Base-by-base conservation (phyloP, 2,888 invertebrate species). In the Bedellia somnulentella region DNA sequence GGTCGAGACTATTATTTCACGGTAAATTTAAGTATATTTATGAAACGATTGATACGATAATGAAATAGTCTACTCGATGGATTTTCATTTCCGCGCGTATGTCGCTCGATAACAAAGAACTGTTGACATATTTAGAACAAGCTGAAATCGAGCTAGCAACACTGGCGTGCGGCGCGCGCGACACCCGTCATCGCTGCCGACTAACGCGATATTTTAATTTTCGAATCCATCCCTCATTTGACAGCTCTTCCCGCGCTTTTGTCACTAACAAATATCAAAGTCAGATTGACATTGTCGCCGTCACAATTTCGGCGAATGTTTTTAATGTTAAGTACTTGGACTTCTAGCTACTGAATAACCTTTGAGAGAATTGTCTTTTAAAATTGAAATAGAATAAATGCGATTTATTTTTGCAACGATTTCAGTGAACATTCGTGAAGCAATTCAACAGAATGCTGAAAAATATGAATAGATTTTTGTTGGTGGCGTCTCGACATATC, bases 121-220 rank as follows among this genome's bases (percentile, higher is more conserved):
- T 66, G 64, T 53, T 68, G 75, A 71, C 73, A 70, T 71, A 73
- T 75, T 75, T 75, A 75, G 75, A 75, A 71, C 75, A 70, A 70
- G 71, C 73, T 73, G 71, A 71, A 75, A 71, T 62, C 70, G 70
- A 68, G 42, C 39, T 42, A 46, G 43, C 44, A 42, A 43, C 44
- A 39, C 39, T 34, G 56, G 53, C 55, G 53, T 52, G 53, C 42
- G 46, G 43, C 43, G 41, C 48, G 36, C 51, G 44, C 55, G 70
- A 67, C 70, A 70, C 56, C 63, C 66, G 71, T 70, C 71, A 49
- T 46, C 52, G 47, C 47, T 45, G 49, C 45, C 50, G 52, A 51
- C 58, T 57, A 57, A 58, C 64, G 52, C 47, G 67, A 55, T 67
- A 57, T 73, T 73, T 71, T 71, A 71, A 73, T 73, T 71, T 73